Percentiles rank a stretch among this genome's conserved stretches.
Evolutionary conservation across 1,140 invertebrate species (phyloP).

Genomic region (Zaprionus nigranus): DNA sequence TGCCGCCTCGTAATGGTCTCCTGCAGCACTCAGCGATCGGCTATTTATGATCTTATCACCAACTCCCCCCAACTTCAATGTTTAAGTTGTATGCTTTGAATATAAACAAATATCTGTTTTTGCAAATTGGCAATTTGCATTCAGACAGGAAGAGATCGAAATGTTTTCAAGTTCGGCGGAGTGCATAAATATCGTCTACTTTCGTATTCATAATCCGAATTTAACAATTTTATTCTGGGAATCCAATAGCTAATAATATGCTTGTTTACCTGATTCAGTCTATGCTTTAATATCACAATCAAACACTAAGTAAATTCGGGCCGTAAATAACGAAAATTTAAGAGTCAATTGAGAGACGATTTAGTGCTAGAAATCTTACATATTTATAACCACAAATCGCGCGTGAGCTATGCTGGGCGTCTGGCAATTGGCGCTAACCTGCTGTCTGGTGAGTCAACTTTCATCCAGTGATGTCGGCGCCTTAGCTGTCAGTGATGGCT

Average conservation of each 20-base stretch:
- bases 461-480: constrained; percentile 2
- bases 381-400: constrained; percentile 15
- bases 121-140: constrained; percentile 42
- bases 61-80: constrained; percentile 21
- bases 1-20: constrained; percentile 22
- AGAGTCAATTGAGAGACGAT: constrained; percentile 6
- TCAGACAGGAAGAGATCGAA: constrained; percentile 24
- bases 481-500: neutral
- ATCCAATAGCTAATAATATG: neutral
- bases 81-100: constrained; percentile 12
- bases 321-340: constrained; percentile 36
- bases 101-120: constrained; percentile 1
- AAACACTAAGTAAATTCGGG: constrained; percentile 21
- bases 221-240: neutral
- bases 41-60: constrained; percentile 43
- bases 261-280: constrained; percentile 3
- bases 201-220: neutral
- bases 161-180: constrained; percentile 17
- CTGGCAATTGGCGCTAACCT: constrained; percentile 41
- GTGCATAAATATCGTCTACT: neutral
- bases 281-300: constrained; percentile 24
- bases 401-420: constrained; percentile 22
- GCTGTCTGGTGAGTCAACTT: constrained; percentile 52
- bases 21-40: constrained; percentile 37
- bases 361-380: constrained; percentile 26